A percentile compares a stretch with the other conserved stretches of the same genome.
Conservation (phyloP, 2,888 invertebrate genomes). For the Oscheius myriophilus region DNA sequence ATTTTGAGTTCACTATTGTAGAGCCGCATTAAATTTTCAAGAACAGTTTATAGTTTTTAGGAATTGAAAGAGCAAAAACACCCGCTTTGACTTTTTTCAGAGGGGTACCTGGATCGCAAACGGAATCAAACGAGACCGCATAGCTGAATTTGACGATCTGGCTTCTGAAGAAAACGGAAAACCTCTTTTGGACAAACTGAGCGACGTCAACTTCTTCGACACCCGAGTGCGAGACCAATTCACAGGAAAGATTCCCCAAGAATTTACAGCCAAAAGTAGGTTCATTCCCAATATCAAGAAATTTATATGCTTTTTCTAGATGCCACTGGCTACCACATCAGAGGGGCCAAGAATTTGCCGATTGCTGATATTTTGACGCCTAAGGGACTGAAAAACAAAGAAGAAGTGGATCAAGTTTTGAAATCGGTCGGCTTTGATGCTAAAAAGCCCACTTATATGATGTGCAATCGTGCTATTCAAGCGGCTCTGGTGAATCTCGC, state of each 20-base stretch:
- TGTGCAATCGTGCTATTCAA: conserved; percentile 64
- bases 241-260: conserved; percentile 46
- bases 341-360: conserved; percentile 49
- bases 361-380: conserved; percentile 36
- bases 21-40: too few species aligned
- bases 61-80: too few species aligned
- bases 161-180: conserved; percentile 16
- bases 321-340: conserved; percentile 45
- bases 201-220: conserved; percentile 57
- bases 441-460: conserved; percentile 34
- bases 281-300: neutral
- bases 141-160: conserved; percentile 13
- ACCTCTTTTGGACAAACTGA: conserved; percentile 14
- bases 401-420: conserved; percentile 27
- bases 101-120: conserved; percentile 13
- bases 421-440: neutral
- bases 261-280: conserved; percentile 39
- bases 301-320: conserved; percentile 24
- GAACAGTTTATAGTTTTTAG: too few species aligned
- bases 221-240: conserved; percentile 55
- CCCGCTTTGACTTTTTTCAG: conserved; percentile 7
- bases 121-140: neutral
- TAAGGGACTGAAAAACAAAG: conserved; percentile 38
- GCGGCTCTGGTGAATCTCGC: conserved; percentile 53
- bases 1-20: too few species aligned